phyloP scores from a whole-genome alignment of 2,113 vertebrate genomes.

The Odobenus rosmarus region DNA sequence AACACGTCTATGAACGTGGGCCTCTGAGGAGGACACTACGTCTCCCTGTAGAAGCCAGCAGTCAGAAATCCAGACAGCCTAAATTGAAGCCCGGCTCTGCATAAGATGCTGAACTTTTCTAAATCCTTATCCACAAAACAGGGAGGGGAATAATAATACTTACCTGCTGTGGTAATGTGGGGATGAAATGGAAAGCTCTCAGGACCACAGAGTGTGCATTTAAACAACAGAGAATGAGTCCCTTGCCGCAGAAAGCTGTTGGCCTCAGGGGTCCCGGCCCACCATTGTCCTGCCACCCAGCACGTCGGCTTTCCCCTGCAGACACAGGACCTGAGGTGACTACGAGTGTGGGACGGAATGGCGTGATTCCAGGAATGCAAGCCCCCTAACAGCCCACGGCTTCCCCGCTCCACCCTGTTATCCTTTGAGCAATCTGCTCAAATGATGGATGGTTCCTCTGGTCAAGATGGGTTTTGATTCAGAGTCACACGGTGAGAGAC shows the following conservation, averaged over 20 bases:
- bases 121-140: background rate
- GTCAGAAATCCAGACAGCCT: background rate
- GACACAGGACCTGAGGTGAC: background rate
- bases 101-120: background rate
- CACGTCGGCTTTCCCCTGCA: background rate
- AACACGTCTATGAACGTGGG: background rate
- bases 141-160: no score
- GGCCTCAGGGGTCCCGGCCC: background rate
- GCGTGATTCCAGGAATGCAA: background rate
- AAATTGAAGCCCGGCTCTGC: background rate
- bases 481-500: slow-evolving; percentile 63
- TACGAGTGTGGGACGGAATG: background rate
- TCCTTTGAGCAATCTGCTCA: slow-evolving; percentile 55
- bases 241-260: background rate
- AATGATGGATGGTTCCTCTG: slow-evolving; percentile 71
- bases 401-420: slow-evolving; percentile 4
- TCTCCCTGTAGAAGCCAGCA: background rate
- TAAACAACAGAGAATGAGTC: background rate
- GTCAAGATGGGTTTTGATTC: slow-evolving; percentile 62
- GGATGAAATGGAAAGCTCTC: background rate
- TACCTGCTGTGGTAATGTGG: no score
- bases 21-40: background rate
- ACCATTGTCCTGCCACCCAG: background rate
- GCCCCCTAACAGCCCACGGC: background rate
- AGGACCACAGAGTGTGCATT: background rate